Evolutionary conservation across 2,113 vertebrate species (phyloP).

Genomic region (Pipa parva): DNA sequence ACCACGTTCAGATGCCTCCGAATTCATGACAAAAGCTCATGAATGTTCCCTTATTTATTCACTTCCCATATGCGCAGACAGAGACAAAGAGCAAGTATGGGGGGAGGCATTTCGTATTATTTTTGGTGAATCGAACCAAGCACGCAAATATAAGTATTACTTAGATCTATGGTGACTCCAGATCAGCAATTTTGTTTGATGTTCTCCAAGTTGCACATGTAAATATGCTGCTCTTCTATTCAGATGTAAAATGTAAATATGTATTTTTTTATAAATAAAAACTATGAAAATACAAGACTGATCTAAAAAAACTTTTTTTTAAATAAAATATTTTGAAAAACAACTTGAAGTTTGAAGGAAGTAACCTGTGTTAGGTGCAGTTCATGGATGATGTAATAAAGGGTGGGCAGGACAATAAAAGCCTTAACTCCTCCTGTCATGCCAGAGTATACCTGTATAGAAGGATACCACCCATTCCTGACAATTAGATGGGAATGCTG

Average conservation of each 20-base stretch:
- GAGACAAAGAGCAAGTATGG: constrained; percentile 1
- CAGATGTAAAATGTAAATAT: constrained; percentile 17
- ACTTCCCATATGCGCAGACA: not conserved
- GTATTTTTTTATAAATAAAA: constrained; percentile 34
- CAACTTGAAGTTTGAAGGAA: too few species aligned
- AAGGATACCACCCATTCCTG: too few species aligned
- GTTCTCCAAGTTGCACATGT: constrained; percentile 25
- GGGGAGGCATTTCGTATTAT: not conserved
- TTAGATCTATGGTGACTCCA: not conserved
- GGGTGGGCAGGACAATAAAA: too few species aligned
- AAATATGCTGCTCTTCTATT: constrained; percentile 18
- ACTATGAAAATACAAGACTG: too few species aligned
- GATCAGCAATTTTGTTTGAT: constrained; percentile 12
- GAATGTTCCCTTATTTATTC: constrained; percentile 12
- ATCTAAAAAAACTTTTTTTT: too few species aligned
- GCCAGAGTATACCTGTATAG: too few species aligned
- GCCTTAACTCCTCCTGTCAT: too few species aligned
- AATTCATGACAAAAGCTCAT: not conserved
- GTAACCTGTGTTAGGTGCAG: too few species aligned
- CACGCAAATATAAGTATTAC: not conserved
- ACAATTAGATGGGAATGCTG: too few species aligned
- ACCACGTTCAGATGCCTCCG: not conserved
- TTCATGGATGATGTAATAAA: too few species aligned
- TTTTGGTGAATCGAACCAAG: not conserved
- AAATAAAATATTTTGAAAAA: too few species aligned